These are phyloP conservation scores for Athene cunicularia DNA, from an alignment of 2,113 vertebrate genomes.

Conservation along the genomic window DNA sequence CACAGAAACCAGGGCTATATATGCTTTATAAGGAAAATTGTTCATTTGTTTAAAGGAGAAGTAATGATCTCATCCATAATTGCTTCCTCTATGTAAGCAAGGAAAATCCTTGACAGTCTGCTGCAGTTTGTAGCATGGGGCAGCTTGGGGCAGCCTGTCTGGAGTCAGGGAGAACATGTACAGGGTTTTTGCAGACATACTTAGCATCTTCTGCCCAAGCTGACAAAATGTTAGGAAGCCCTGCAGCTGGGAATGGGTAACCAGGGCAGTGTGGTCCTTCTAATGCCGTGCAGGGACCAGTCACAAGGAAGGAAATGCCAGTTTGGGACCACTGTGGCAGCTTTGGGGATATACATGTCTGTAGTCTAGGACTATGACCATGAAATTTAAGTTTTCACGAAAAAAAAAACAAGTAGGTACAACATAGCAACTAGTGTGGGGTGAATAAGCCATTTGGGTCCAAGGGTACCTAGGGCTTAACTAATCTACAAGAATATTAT, in stretches of 20 bases:
- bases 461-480: background rate
- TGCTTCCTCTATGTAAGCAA: background rate
- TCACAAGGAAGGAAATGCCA: background rate
- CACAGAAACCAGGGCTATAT: background rate
- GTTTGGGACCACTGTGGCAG: background rate
- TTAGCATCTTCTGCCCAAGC: background rate
- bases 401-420: background rate
- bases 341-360: background rate
- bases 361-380: background rate
- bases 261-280: background rate
- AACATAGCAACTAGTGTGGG: background rate
- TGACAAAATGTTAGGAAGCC: background rate
- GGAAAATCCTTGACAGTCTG: background rate
- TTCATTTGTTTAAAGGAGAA: background rate
- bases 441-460: background rate
- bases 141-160: background rate
- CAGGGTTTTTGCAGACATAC: background rate
- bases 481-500: background rate
- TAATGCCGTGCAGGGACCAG: accelerated
- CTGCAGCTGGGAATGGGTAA: background rate
- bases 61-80: background rate
- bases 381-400: background rate
- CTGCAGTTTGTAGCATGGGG: background rate
- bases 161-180: background rate
- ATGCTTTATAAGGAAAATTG: background rate